Base-by-base conservation (phyloP, 2,888 invertebrate species). In the Temnothorax rugatulus region DNA sequence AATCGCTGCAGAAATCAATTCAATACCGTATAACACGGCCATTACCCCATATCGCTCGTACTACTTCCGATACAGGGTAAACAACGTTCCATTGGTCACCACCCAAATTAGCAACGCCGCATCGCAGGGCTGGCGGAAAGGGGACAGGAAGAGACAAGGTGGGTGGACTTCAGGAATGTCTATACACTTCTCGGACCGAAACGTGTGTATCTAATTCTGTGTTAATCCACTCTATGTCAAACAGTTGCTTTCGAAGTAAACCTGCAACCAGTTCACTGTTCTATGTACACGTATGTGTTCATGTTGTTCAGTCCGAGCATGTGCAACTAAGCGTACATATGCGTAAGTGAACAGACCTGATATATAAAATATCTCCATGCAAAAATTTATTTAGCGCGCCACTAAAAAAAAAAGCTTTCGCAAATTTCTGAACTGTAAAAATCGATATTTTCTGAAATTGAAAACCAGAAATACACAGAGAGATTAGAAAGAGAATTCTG, bases 171-270 rank as follows among this genome's bases (percentile, higher is more conserved):
- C 82, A 75, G 84, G 44, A 84, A 69, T 86, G 81, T 76, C 88
- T 76, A 81, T 82, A 69, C 79, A 76, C 61, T 68, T 63, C 44
- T 25, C 38, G 38, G 84, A 84, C 82, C 82, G 59, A 66, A 81
- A 86, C 89, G 86, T 81, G 84, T 71, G 82, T 87, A 83, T 87
- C 73, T 85, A 84, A 66, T 54, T 38, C 69, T 4, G 66, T 74
- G 86, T 86, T 89, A 85, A 91, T 87, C 84, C 85, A 83, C 84
- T 88, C 68, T 66, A 86, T 71, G 71, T 89, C 86, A 87, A 89
- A 89, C 84, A 90, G 82, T 84, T 61, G 82, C 63, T 84, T 81
- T 74, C 83, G 66, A 44, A 84, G 84, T 73, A 86, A 86, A 87
- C 34, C 47, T 29, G 77, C 29, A 29, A 34, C 21, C 18, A 47